Conservation (phyloP, 1,140 invertebrate species). For the Ceratina calcarata region DNA sequence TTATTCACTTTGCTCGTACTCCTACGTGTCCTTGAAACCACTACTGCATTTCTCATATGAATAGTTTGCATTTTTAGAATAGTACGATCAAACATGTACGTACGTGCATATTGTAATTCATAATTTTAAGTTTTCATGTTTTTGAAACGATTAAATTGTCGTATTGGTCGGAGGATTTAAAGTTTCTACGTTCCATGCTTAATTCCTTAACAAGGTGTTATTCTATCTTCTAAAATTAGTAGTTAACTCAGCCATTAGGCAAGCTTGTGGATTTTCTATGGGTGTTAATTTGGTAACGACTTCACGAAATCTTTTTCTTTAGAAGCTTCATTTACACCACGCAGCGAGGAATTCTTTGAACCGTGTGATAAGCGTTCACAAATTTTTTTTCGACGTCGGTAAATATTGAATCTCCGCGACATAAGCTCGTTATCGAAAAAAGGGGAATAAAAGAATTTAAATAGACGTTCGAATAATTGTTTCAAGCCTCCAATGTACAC, state of each 20-base stretch:
- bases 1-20: neutral
- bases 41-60: too few species aligned
- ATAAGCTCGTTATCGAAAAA: too few species aligned
- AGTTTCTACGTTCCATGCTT: neutral
- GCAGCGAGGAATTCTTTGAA: neutral
- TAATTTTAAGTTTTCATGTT: too few species aligned
- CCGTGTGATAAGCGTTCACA: neutral
- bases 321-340: neutral
- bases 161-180: neutral
- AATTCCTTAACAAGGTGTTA: slow-evolving; percentile 13
- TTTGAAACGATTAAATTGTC: too few species aligned
- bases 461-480: too few species aligned
- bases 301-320: neutral
- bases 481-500: too few species aligned
- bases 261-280: too few species aligned
- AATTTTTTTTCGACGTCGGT: too few species aligned
- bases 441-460: too few species aligned
- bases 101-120: too few species aligned
- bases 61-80: too few species aligned
- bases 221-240: neutral
- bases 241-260: neutral
- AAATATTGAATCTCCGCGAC: too few species aligned
- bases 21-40: neutral
- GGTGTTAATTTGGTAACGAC: neutral
- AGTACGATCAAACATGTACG: neutral